A percentile compares a stretch with the other conserved stretches of the same genome.
These are phyloP conservation scores for Cryptus viduatorius DNA, from an alignment of 2,888 invertebrate species.

Conservation along the genomic window DNA sequence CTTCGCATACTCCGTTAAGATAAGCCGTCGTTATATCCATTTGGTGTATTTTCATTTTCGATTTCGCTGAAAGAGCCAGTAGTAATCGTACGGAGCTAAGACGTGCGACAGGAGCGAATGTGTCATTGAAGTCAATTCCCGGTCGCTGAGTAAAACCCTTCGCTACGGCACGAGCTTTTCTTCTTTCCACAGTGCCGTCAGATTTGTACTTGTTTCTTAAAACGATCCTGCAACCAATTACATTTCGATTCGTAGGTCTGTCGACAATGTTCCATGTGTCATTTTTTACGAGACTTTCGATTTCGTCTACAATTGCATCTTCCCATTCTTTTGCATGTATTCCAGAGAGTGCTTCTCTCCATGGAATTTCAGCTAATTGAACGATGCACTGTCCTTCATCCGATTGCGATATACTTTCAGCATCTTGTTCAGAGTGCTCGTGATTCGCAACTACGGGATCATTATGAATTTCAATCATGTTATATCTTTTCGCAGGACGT, in stretches of 20 bases:
- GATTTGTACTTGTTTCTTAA: slow-evolving; percentile 63
- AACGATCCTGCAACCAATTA: slow-evolving; percentile 59
- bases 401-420: not conserved
- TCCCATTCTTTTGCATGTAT: slow-evolving; percentile 64
- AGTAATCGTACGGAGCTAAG: slow-evolving; percentile 68
- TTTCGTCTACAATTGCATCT: slow-evolving; percentile 66
- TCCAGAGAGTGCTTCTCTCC: slow-evolving; percentile 55
- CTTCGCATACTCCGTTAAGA: slow-evolving; percentile 69
- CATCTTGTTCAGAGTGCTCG: slow-evolving; percentile 7
- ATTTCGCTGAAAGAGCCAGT: slow-evolving; percentile 64
- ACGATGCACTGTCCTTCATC: not conserved
- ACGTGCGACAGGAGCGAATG: slow-evolving; percentile 65
- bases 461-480: no score
- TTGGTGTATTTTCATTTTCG: slow-evolving; percentile 68
- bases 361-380: slow-evolving; percentile 32
- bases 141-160: slow-evolving; percentile 67
- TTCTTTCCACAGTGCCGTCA: slow-evolving; percentile 63
- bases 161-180: slow-evolving; percentile 69
- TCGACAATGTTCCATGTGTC: slow-evolving; percentile 70
- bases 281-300: slow-evolving; percentile 66
- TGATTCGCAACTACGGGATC: no score
- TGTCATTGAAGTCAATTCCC: slow-evolving; percentile 67
- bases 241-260: slow-evolving; percentile 44
- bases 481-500: slow-evolving; percentile 54
- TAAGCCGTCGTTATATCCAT: slow-evolving; percentile 72